Conservation (phyloP, 2,888 invertebrate species). For the Drosophila pseudotakahashii region DNA sequence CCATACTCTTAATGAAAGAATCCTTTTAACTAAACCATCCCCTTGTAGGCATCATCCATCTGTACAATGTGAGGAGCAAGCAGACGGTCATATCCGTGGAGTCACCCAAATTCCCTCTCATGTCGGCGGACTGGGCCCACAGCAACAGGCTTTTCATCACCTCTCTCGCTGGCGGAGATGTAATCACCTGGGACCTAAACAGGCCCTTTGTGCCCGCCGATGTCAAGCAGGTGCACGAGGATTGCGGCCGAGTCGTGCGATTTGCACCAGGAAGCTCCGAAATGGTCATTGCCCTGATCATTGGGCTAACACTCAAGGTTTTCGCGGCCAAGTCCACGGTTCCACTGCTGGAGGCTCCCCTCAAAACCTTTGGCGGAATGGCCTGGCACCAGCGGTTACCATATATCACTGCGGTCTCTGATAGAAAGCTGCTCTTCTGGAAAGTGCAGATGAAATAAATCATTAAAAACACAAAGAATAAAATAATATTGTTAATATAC, state of each 20-base stretch:
- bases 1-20: neutral
- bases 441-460: constrained; percentile 82
- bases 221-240: constrained; percentile 87
- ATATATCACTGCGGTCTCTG: constrained; percentile 87
- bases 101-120: constrained; percentile 86
- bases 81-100: constrained; percentile 88
- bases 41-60: constrained; percentile 86
- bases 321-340: constrained; percentile 86
- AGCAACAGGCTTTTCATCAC: constrained; percentile 86
- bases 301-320: constrained; percentile 88
- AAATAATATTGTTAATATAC: neutral
- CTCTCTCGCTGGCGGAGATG: constrained; percentile 88
- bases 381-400: constrained; percentile 88
- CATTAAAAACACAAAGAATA: neutral
- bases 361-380: constrained; percentile 86
- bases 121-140: constrained; percentile 89
- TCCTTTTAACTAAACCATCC: neutral
- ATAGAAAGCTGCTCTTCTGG: constrained; percentile 87
- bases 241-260: constrained; percentile 87
- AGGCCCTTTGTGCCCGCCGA: constrained; percentile 88
- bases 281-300: constrained; percentile 86
- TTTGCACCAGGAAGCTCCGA: constrained; percentile 88
- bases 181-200: constrained; percentile 88
- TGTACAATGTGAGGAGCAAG: constrained; percentile 89
- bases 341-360: constrained; percentile 85